A percentile compares a stretch with the other conserved stretches of the same genome.
Conservation (phyloP, 2,888 invertebrate species). For the Phyllotreta cruciferae region DNA sequence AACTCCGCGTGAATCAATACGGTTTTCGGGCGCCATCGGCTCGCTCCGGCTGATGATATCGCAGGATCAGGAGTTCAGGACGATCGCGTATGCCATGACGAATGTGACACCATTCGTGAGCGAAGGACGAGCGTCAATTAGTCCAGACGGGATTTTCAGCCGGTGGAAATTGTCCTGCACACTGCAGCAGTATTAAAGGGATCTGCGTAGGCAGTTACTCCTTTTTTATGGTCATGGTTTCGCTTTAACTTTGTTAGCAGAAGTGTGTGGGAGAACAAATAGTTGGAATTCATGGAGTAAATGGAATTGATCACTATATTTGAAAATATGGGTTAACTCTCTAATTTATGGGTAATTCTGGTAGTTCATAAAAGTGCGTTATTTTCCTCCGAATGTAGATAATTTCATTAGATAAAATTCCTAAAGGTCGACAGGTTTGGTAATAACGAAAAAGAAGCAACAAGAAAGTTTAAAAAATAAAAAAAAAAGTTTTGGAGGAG, state of each 20-base stretch:
- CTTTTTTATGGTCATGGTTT: background rate
- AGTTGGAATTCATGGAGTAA: no score
- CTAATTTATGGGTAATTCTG: background rate
- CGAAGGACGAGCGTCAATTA: conserved; percentile 26
- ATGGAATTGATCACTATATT: background rate
- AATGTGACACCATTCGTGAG: conserved; percentile 43
- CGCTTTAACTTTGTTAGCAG: no score
- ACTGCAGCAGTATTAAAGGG: background rate
- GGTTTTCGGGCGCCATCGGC: conserved; percentile 52
- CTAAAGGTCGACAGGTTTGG: no score
- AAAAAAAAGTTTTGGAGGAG: conserved; percentile 50
- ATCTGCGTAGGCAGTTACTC: background rate
- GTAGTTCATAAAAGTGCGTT: no score
- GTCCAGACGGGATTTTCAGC: conserved; percentile 10
- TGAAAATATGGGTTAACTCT: background rate
- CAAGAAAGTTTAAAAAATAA: background rate
- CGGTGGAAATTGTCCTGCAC: background rate
- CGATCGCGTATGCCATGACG: conserved; percentile 55
- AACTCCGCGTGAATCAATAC: conserved; percentile 56
- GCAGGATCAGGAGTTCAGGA: conserved; percentile 51
- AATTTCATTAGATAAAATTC: no score
- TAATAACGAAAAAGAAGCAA: background rate
- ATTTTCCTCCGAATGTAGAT: no score
- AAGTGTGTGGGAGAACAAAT: no score
- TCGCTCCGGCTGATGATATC: conserved; percentile 50